A percentile compares a stretch with the other conserved stretches of the same genome.
These are phyloP conservation scores for Rhinolophus ferrumequinum DNA, from an alignment of 2,113 vertebrate genomes.

Conservation along the genomic window DNA sequence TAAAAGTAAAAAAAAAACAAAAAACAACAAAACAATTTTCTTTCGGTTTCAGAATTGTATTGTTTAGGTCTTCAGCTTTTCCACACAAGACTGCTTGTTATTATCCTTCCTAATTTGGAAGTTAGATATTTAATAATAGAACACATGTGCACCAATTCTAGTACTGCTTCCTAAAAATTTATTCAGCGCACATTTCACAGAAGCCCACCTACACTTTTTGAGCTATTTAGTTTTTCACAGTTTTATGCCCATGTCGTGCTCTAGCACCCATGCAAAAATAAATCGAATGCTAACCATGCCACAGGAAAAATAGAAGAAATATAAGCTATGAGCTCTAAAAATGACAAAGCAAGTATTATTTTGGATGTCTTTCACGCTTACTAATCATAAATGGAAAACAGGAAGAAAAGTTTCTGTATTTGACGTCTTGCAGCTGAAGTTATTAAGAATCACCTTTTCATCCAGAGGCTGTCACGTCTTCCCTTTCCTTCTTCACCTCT, in stretches of 20 bases:
- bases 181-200: slow-evolving; percentile 67
- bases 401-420: neutral
- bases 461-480: neutral
- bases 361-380: slow-evolving; percentile 1
- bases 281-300: slow-evolving; percentile 5
- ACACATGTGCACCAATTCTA: slow-evolving; percentile 53
- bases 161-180: slow-evolving; percentile 73
- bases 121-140: slow-evolving; percentile 76
- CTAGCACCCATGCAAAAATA: slow-evolving; percentile 43
- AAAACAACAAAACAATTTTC: slow-evolving; percentile 6
- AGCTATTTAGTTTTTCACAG: slow-evolving; percentile 69
- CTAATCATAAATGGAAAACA: neutral
- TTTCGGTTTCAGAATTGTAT: slow-evolving; percentile 52
- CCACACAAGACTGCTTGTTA: slow-evolving; percentile 57
- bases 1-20: slow-evolving; percentile 34
- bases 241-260: slow-evolving; percentile 48
- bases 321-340: neutral
- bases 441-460: neutral
- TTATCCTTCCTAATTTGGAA: slow-evolving; percentile 71
- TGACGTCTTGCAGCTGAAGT: neutral
- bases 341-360: neutral
- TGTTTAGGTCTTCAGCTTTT: slow-evolving; percentile 58
- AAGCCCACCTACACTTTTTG: slow-evolving; percentile 68
- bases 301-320: slow-evolving; percentile 21
- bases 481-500: neutral